phyloP scores from a whole-genome alignment of 2,888 invertebrate genomes.

The Altica lythri region DNA sequence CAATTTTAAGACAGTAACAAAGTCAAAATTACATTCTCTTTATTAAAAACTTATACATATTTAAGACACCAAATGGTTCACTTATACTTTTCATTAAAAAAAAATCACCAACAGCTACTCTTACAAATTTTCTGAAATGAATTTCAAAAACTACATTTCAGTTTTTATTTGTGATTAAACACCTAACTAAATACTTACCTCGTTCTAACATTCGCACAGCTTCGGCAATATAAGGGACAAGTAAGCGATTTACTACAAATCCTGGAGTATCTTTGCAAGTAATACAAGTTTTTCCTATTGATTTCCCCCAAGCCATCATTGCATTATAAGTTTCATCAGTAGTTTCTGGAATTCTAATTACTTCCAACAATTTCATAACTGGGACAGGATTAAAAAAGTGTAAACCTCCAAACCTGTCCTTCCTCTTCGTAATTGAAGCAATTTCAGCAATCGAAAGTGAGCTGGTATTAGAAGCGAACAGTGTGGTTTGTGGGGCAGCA shows the following conservation, averaged over 20 bases:
- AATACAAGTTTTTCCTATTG: conserved; percentile 82
- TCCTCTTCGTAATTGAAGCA: conserved; percentile 71
- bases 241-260: conserved; percentile 86
- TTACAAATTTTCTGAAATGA: no score
- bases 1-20: no score
- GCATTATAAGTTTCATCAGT: conserved; percentile 74
- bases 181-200: conserved; percentile 63
- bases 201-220: conserved; percentile 80
- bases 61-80: no score
- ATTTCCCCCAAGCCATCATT: conserved; percentile 80
- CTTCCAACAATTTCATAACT: conserved; percentile 86
- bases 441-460: conserved; percentile 85
- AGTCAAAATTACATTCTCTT: no score
- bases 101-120: no score
- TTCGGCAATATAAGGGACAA: conserved; percentile 84
- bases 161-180: no score
- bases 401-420: conserved; percentile 68
- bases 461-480: conserved; percentile 89
- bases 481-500: conserved; percentile 72
- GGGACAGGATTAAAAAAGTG: conserved; percentile 95
- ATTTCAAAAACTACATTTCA: no score
- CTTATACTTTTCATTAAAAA: no score
- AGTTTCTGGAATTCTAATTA: conserved; percentile 75
- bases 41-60: no score
- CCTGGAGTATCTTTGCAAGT: conserved; percentile 92